Percentiles rank a stretch among this genome's conserved stretches.
These are phyloP conservation scores for Telenomus remus DNA, from an alignment of 1,140 invertebrate species.

Conservation along the genomic window DNA sequence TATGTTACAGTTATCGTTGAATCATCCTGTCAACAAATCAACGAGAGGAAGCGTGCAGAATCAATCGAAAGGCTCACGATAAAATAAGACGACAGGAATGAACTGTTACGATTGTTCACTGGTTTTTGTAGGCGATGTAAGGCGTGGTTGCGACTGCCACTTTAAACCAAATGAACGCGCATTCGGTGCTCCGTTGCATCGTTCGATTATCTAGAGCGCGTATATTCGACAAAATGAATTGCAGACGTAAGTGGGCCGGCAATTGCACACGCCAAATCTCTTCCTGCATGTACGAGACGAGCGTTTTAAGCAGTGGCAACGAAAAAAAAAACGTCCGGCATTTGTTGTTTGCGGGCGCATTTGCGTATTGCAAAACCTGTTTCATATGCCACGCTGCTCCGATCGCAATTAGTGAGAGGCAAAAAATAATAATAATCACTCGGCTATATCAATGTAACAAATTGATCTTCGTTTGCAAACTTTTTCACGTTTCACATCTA, in stretches of 20 bases:
- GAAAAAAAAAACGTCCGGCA: background rate
- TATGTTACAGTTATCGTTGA: too few species aligned
- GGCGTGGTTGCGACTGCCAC: slow-evolving; percentile 30
- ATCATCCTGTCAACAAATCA: too few species aligned
- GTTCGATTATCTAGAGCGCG: slow-evolving; percentile 36
- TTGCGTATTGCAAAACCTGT: slow-evolving; percentile 5
- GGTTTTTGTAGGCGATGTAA: background rate
- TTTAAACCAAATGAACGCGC: slow-evolving; percentile 17
- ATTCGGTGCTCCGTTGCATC: slow-evolving; percentile 11
- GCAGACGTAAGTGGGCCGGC: slow-evolving; percentile 30
- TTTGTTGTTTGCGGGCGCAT: background rate
- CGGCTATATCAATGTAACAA: too few species aligned
- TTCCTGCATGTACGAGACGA: slow-evolving; percentile 12
- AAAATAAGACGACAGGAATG: slow-evolving; percentile 14
- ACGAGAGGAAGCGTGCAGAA: too few species aligned
- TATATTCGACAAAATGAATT: slow-evolving; percentile 37
- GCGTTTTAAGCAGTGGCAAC: slow-evolving; percentile 6
- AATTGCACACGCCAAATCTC: slow-evolving; percentile 22
- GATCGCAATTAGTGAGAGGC: too few species aligned
- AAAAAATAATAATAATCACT: too few species aligned
- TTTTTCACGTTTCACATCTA: too few species aligned
- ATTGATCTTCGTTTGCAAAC: too few species aligned
- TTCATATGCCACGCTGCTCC: background rate
- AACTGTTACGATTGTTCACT: slow-evolving; percentile 35
- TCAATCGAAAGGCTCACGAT: background rate